Base-by-base conservation (phyloP, 2,888 invertebrate species). In the Tetanocera ferruginea region DNA sequence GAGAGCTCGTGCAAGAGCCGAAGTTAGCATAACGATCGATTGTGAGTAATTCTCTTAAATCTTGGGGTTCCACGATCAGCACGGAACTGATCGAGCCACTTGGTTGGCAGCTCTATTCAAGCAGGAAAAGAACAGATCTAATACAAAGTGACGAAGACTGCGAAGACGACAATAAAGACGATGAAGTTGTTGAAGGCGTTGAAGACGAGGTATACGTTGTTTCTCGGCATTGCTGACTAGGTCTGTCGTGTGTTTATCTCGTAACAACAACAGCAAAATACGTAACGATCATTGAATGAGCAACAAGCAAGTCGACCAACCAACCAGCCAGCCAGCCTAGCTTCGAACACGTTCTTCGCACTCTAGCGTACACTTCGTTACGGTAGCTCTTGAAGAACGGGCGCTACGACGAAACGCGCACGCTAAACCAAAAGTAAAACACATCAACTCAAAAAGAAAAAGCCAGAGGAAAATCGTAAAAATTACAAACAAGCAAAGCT, bases 311-410 rank as follows among this genome's bases (percentile, higher is more conserved):
- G 25, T n/a, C n/a, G n/a, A n/a, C 23, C 25, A 60, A 28, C 17
- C 25, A 60, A 25, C 28, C 28, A 28, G 57, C 19, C 57, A 57
- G 60, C 25, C 60, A 60, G 25, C 49, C 51, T 9, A 37, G 64
- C 74, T 31, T 52, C 74, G 52, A 74, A 66, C 19, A 23, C 74
- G 74, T 66, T 64, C 64, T 49, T 43, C 34, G 55, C 66, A 64
- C 69, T 69, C 69, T 25, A 25, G 14, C 72, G 43, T 43, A 60
- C 72, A 72, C 64, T 74, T 74, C 66, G 74, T 64, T 74, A 74
- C 74, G 74, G 74, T 64, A 74, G 74, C 74, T 74, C 74, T 64
- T 31, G 51, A 74, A 74, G 74, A 74, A 74, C 74, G 74, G 74
- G 64, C 66, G 66, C 66, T 73, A 62, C 73, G 73, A 43, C 62